These are phyloP conservation scores for Phocoena phocoena DNA, from an alignment of 2,113 vertebrate species.

Conservation along the genomic window DNA sequence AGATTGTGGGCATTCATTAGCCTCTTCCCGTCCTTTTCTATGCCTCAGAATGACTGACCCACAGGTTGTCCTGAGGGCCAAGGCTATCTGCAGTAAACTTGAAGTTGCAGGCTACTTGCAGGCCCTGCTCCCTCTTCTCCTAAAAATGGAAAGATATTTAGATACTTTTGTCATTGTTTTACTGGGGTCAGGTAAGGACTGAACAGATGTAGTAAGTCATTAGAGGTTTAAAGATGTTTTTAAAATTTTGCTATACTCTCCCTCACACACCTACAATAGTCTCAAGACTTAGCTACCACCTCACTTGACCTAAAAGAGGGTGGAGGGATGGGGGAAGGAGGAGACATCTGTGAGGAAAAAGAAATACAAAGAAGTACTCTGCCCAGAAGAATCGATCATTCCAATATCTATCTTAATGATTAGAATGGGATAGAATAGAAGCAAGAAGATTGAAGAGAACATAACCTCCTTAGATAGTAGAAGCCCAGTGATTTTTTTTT, in stretches of 20 bases:
- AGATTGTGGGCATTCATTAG: background rate
- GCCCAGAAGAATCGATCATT: background rate
- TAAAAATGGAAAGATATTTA: background rate
- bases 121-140: background rate
- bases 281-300: background rate
- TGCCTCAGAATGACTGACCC: background rate
- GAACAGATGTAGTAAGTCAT: background rate
- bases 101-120: background rate
- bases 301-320: background rate
- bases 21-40: background rate
- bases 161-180: background rate
- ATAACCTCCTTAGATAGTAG: background rate
- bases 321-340: background rate
- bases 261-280: background rate
- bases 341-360: background rate
- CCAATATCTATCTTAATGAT: background rate
- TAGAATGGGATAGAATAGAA: background rate
- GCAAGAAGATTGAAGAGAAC: slow-evolving; percentile 31
- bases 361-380: background rate
- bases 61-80: background rate
- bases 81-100: background rate
- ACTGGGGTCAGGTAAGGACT: background rate
- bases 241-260: background rate
- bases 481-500: background rate
- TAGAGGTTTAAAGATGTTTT: background rate